phyloP scores from a whole-genome alignment of 2,888 invertebrate species.

The Tetheella fluctuosa region DNA sequence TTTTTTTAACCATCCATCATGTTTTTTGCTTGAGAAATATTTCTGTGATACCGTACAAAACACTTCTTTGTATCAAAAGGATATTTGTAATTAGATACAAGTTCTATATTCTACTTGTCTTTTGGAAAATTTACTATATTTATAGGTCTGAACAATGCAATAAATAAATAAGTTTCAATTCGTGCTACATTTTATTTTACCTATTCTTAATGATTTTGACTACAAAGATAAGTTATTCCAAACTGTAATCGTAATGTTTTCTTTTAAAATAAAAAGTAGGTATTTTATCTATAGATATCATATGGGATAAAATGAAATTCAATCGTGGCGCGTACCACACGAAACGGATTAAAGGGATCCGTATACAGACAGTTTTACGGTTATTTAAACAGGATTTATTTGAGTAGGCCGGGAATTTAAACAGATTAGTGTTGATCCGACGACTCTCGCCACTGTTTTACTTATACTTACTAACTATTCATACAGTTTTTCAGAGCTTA shows the following conservation, averaged over 20 bases:
- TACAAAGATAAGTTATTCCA: neutral
- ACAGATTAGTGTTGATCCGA: slow-evolving; percentile 60
- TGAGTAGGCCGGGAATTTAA: slow-evolving; percentile 62
- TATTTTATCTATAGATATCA: neutral
- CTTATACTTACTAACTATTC: slow-evolving; percentile 31
- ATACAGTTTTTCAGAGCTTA: slow-evolving; percentile 26
- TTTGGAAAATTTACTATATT: neutral
- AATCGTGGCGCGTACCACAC: slow-evolving; percentile 59
- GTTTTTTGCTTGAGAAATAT: slow-evolving; percentile 10
- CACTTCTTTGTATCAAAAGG: slow-evolving; percentile 11
- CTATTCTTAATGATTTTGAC: neutral
- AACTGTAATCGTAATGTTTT: neutral
- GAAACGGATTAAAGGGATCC: slow-evolving; percentile 61
- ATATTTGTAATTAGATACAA: slow-evolving; percentile 5
- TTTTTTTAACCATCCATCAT: slow-evolving; percentile 14
- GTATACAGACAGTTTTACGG: slow-evolving; percentile 67
- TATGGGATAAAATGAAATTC: slow-evolving; percentile 35
- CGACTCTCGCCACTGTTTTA: slow-evolving; percentile 36
- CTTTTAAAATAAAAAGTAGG: neutral
- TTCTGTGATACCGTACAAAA: neutral
- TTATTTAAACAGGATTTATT: slow-evolving; percentile 73
- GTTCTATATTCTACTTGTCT: neutral
- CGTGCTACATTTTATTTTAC: neutral
- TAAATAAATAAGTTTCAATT: neutral
- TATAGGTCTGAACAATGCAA: neutral